Evolutionary conservation across 2,888 invertebrate genomes (phyloP), one percentile per base, ranked within the genome.

Genomic region (Heliconius sara): DNA sequence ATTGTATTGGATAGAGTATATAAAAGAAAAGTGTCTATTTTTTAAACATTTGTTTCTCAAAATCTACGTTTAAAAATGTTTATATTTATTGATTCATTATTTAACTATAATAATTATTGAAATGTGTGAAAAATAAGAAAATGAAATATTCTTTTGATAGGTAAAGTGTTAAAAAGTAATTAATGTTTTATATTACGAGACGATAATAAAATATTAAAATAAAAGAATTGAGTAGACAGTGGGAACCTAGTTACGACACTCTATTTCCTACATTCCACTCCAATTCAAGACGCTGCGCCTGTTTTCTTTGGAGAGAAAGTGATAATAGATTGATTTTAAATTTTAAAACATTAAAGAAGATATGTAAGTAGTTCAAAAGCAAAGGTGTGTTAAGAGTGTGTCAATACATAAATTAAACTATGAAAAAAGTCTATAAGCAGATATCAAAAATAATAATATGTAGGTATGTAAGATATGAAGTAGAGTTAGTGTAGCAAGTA

Each of bases 401-500:
- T 39, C 34, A 47, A 12, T 47, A 47, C 16, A 47, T 47, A 47
- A 47, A 47, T 47, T 1, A 47, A 47, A 47, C 47, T 47, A 19
- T 12, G 12, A 63, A 25, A n/a, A 63, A 74, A n/a, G 74, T 74
- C 16, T 10, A 63, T 1, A 39, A 39, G 34, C 9, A 39, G 9
- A 74, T 34, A 74, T 63, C 43, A 75, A 13, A 34, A 22, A 65
- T 1, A 13, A 34, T 25, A 27, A 39, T 43, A 43, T 25, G 7
- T 9, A 63, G 10, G 67, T 66, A 52, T 47, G 72, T 72, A 30
- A 72, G n/a, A 30, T 57, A 75, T 65, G 43, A 27, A 65, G 25
- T 65, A 63, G 16, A 57, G 67, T 79, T 79, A 77, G 72, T 72
- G 75, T 79, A 34, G 52, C 57, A 78, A 80, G 76, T 52, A 57